Evolutionary conservation across 2,113 vertebrate genomes (phyloP).

Genomic region (Pantherophis guttatus): DNA sequence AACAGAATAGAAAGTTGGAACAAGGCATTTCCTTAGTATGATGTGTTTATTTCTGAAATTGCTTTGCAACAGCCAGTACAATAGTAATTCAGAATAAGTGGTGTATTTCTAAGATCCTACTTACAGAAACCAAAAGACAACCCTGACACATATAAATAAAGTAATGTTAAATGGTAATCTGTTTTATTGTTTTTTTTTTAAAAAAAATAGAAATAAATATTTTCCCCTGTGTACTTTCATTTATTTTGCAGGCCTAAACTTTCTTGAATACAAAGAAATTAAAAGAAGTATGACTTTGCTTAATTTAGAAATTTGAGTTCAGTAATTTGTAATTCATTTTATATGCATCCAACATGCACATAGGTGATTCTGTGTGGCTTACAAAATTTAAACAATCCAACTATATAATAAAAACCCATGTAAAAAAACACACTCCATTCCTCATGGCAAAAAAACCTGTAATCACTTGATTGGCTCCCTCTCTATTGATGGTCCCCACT

Average conservation of each 20-base stretch:
- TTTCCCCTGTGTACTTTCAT: background rate
- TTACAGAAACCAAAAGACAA: slow-evolving; percentile 30
- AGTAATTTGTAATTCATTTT: background rate
- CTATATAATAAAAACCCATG: background rate
- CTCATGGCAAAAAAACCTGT: background rate
- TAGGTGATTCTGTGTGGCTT: background rate
- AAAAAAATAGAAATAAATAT: background rate
- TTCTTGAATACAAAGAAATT: background rate
- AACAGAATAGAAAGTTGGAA: background rate
- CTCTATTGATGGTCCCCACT: background rate
- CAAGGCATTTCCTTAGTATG: background rate
- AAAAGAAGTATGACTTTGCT: background rate
- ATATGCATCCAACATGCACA: background rate
- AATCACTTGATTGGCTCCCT: background rate
- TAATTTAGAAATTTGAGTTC: background rate
- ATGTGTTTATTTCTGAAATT: slow-evolving; percentile 15
- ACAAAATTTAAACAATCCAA: background rate
- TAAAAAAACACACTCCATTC: background rate
- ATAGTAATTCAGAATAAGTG: slow-evolving; percentile 27
- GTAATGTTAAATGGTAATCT: slow-evolving; percentile 15
- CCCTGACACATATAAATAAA: slow-evolving; percentile 10
- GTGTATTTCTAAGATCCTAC: slow-evolving; percentile 25
- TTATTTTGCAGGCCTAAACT: fast-evolving
- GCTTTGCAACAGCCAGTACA: slow-evolving; percentile 8
- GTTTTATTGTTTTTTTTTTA: background rate